Percentiles rank a stretch among this genome's conserved stretches.
phyloP scores from a whole-genome alignment of 2,888 invertebrate genomes.

The Exephanes ischioxanthus region DNA sequence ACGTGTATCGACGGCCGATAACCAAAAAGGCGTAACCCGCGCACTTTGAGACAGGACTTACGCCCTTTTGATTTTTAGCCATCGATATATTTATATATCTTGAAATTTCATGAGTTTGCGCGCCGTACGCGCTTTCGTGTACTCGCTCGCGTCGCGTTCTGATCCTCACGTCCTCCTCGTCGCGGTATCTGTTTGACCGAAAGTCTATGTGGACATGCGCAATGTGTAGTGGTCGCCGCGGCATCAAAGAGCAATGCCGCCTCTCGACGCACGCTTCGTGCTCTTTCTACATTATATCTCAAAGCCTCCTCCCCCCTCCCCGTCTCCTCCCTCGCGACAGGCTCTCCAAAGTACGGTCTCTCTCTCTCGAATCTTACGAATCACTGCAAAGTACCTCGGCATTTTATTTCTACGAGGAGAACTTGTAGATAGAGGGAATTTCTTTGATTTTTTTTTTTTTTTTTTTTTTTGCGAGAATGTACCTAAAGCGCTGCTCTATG shows the following conservation, averaged over 20 bases:
- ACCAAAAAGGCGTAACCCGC: no score
- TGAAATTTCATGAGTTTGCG: slow-evolving; percentile 5
- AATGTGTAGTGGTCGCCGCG: slow-evolving; percentile 65
- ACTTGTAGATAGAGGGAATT: neutral
- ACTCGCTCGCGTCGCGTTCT: slow-evolving; percentile 16
- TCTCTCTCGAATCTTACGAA: neutral
- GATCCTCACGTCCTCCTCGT: slow-evolving; percentile 30
- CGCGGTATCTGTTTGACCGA: slow-evolving; percentile 73
- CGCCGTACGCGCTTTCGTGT: neutral
- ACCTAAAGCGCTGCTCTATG: neutral
- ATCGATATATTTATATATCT: neutral
- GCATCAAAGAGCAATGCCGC: slow-evolving; percentile 78
- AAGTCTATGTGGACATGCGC: slow-evolving; percentile 69
- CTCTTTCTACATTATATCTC: neutral
- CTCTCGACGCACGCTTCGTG: slow-evolving; percentile 78
- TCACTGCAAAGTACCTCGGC: neutral
- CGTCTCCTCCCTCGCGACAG: neutral
- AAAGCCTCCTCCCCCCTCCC: neutral
- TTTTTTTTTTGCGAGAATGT: neutral
- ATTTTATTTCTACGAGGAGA: neutral
- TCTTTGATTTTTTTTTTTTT: neutral
- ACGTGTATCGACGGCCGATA: no score
- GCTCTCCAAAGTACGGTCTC: neutral
- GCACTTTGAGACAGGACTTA: no score
- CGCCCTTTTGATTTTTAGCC: no score